Conservation (phyloP, 1,140 invertebrate genomes). For the Bombus terrestris region DNA sequence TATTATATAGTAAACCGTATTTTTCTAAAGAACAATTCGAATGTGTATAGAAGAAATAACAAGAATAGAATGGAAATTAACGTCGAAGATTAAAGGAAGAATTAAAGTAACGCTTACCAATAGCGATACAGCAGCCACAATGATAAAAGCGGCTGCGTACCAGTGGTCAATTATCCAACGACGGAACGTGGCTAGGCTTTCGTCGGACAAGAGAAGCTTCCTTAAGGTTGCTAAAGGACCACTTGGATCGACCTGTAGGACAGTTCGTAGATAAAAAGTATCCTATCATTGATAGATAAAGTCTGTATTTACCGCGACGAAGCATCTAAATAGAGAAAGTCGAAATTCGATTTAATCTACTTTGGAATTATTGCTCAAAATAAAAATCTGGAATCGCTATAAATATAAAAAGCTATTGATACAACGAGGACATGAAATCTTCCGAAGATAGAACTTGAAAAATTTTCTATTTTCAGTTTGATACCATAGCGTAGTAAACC, state of each 20-base stretch:
- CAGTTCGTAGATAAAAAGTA: conserved; percentile 3
- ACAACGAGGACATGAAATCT: too few relatives aligned
- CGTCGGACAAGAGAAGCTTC: conserved; percentile 93
- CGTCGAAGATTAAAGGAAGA: neutral
- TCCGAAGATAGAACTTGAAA: too few relatives aligned
- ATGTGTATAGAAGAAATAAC: neutral
- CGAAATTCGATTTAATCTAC: too few relatives aligned
- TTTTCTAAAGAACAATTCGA: neutral
- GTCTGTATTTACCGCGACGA: too few relatives aligned
- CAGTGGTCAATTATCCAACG: conserved; percentile 93
- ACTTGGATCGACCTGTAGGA: conserved; percentile 91
- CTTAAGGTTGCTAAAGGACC: conserved; percentile 96
- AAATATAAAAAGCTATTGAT: too few relatives aligned
- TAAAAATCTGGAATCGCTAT: too few relatives aligned
- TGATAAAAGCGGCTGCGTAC: conserved; percentile 91
- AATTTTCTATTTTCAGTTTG: too few relatives aligned
- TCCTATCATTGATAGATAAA: too few relatives aligned
- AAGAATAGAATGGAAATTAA: neutral
- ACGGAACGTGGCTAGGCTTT: conserved; percentile 93
- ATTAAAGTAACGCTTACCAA: conserved; percentile 86
- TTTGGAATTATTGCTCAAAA: too few relatives aligned
- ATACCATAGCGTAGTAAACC: too few relatives aligned
- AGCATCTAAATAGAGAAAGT: too few relatives aligned
- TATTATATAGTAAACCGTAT: neutral
- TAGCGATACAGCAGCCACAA: conserved; percentile 88